A percentile compares a stretch with the other conserved stretches of the same genome.
phyloP scores from a whole-genome alignment of 1,140 invertebrate species.

The Eueides isabella region DNA sequence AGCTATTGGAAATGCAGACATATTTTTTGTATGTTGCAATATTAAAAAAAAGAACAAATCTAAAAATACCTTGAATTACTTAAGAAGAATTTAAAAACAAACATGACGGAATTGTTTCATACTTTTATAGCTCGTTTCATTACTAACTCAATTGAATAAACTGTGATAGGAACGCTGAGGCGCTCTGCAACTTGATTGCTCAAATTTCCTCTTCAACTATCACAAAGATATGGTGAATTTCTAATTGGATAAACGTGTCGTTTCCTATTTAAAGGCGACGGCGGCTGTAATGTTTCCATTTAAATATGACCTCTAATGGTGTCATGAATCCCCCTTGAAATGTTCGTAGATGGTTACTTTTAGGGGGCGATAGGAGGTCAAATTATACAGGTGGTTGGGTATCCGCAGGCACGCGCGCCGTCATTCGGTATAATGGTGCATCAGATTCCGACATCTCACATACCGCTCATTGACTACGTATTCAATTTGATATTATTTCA shows the following conservation, averaged over 20 bases:
- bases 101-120: slow-evolving; percentile 49
- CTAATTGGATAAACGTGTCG: slow-evolving; percentile 83
- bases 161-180: slow-evolving; percentile 79
- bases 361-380: slow-evolving; percentile 47
- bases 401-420: slow-evolving; percentile 69
- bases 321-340: slow-evolving; percentile 41
- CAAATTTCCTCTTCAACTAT: slow-evolving; percentile 81
- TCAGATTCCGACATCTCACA: slow-evolving; percentile 50
- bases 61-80: background rate
- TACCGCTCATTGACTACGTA: slow-evolving; percentile 64
- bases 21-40: background rate
- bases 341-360: slow-evolving; percentile 5
- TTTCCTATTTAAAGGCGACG: slow-evolving; percentile 81
- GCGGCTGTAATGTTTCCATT: slow-evolving; percentile 66
- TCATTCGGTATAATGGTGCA: slow-evolving; percentile 75
- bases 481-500: slow-evolving; percentile 53
- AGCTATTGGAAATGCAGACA: background rate
- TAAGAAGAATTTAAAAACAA: background rate
- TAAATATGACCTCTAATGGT: slow-evolving; percentile 57
- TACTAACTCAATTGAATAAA: slow-evolving; percentile 81
- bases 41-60: background rate
- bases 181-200: slow-evolving; percentile 80
- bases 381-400: slow-evolving; percentile 43
- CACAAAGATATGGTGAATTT: slow-evolving; percentile 83
- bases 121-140: slow-evolving; percentile 75